phyloP scores from a whole-genome alignment of 2,797 vertebrate species.

The Tenualosa thibaudeaui region DNA sequence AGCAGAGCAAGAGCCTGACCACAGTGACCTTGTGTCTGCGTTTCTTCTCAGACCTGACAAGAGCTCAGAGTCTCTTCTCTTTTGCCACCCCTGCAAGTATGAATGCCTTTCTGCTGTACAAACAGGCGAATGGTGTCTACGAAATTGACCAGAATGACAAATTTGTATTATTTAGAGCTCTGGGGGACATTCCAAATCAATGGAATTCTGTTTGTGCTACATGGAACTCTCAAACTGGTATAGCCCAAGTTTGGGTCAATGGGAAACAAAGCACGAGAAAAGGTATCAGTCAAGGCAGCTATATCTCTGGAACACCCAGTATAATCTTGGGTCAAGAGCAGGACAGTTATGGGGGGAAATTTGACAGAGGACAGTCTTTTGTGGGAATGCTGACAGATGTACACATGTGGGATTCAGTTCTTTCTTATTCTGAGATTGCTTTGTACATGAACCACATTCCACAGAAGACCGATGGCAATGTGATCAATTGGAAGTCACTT shows the following conservation, averaged over 20 bases:
- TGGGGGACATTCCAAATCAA: not conserved
- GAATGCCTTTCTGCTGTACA: not conserved
- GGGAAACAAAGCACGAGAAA: not conserved
- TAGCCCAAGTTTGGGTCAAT: constrained; percentile 12
- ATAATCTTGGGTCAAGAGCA: not conserved
- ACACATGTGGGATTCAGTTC: not conserved
- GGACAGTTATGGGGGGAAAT: not conserved
- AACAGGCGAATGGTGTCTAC: not conserved
- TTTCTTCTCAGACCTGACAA: not conserved
- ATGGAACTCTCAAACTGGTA: not conserved
- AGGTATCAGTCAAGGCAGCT: not conserved
- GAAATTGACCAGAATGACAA: constrained; percentile 11
- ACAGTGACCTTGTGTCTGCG: not conserved
- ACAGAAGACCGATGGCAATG: not conserved
- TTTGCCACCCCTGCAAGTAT: not conserved
- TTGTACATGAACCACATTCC: not conserved
- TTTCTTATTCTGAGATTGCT: not conserved
- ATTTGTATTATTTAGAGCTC: not conserved
- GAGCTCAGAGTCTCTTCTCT: constrained; percentile 10
- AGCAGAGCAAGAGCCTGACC: constrained; percentile 1
- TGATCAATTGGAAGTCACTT: not conserved
- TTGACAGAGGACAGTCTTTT: not conserved
- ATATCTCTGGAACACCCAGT: not conserved
- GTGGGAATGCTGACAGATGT: constrained; percentile 2
- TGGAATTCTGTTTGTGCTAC: constrained; percentile 11